Conservation (phyloP, 2,797 vertebrate genomes). For the Rallus crepitans region DNA sequence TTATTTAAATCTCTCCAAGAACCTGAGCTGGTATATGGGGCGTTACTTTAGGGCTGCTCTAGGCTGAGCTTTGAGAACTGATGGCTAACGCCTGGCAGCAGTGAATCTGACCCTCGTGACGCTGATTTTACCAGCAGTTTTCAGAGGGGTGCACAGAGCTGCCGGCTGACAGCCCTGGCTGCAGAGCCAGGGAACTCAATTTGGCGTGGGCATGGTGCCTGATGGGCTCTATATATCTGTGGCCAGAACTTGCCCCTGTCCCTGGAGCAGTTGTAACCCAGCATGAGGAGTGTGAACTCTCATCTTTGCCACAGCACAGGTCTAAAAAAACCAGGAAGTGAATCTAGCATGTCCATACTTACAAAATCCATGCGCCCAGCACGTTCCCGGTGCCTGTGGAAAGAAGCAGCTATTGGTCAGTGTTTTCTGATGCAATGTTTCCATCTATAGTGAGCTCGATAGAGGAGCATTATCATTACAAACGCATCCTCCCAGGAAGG, state of each 20-base stretch:
- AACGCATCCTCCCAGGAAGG: not conserved
- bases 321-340: not conserved
- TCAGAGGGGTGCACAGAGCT: not conserved
- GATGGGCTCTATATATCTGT: not conserved
- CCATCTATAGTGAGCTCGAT: not conserved
- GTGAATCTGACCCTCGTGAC: not conserved
- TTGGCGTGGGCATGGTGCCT: not conserved
- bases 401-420: constrained; percentile 41
- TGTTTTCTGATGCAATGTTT: not conserved
- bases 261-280: not conserved
- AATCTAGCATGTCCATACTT: constrained; percentile 52
- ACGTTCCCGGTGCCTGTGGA: not conserved
- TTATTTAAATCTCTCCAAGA: not conserved
- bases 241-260: not conserved
- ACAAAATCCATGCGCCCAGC: constrained; percentile 71
- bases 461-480: not conserved
- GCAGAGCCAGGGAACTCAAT: not conserved
- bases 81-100: not conserved
- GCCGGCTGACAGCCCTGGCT: not conserved
- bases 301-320: not conserved
- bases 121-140: not conserved
- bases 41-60: not conserved
- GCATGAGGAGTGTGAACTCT: not conserved
- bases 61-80: not conserved
- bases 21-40: not conserved